phyloP scores from a whole-genome alignment of 1,140 invertebrate species.

The Drosophila oshimai region DNA sequence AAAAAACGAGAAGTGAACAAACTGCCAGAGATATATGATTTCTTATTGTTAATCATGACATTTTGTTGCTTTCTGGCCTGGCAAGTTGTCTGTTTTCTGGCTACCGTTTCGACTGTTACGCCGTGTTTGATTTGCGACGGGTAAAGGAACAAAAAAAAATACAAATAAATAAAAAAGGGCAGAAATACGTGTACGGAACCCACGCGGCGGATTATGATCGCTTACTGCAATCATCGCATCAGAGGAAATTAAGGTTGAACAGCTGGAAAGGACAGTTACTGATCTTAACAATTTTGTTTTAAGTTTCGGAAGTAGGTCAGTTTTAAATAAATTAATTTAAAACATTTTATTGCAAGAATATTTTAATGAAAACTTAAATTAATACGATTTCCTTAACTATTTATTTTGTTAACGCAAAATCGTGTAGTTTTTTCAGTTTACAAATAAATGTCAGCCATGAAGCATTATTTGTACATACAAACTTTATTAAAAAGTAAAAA shows the following conservation, averaged over 20 bases:
- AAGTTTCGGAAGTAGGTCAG: no score
- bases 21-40: constrained; percentile 66
- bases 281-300: no score
- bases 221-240: neutral
- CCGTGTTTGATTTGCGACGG: constrained; percentile 21
- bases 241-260: neutral
- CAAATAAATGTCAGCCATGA: no score
- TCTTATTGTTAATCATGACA: constrained; percentile 79
- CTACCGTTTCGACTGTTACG: constrained; percentile 59
- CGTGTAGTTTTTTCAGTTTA: no score
- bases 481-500: no score
- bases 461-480: no score
- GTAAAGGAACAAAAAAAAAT: neutral
- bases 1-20: constrained; percentile 39
- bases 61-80: constrained; percentile 61
- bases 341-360: no score
- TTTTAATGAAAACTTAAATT: no score
- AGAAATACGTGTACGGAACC: neutral
- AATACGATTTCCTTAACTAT: no score
- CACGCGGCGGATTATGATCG: constrained; percentile 3
- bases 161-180: no score
- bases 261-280: neutral
- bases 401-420: no score
- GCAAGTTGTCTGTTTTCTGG: constrained; percentile 42
- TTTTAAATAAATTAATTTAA: no score